Evolutionary conservation across 2,888 invertebrate species (phyloP).

Genomic region (Pyrrhosoma nymphula): DNA sequence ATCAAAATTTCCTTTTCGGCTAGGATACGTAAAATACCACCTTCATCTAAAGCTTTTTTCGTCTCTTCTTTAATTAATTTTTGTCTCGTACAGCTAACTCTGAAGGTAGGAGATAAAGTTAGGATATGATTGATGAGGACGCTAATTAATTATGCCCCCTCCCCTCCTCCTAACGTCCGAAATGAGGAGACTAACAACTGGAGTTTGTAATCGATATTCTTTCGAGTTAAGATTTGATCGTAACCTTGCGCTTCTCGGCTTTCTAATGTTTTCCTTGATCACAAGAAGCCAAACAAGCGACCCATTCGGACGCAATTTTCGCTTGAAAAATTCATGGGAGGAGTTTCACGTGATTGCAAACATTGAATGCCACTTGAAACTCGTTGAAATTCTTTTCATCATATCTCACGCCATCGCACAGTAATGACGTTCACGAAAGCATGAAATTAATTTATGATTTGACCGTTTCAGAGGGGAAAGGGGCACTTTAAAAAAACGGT

Average conservation of each 20-base stretch:
- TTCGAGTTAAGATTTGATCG: background rate
- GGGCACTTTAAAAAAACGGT: background rate
- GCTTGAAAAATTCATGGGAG: background rate
- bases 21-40: background rate
- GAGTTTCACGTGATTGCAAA: background rate
- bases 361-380: slow-evolving; percentile 1
- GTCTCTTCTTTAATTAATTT: background rate
- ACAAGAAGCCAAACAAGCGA: background rate
- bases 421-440: background rate
- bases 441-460: slow-evolving; percentile 1
- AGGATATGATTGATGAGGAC: background rate
- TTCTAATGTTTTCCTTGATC: background rate
- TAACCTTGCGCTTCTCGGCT: background rate
- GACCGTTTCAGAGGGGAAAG: background rate
- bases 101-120: background rate
- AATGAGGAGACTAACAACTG: background rate
- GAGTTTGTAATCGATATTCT: slow-evolving; percentile 13
- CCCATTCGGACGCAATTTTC: background rate
- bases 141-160: background rate
- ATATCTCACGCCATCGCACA: background rate
- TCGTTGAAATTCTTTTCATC: background rate
- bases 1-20: background rate
- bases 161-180: background rate
- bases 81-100: background rate
- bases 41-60: background rate